These are phyloP conservation scores for Zelostemma sp. DNA, from an alignment of 1,140 invertebrate species.

Conservation along the genomic window DNA sequence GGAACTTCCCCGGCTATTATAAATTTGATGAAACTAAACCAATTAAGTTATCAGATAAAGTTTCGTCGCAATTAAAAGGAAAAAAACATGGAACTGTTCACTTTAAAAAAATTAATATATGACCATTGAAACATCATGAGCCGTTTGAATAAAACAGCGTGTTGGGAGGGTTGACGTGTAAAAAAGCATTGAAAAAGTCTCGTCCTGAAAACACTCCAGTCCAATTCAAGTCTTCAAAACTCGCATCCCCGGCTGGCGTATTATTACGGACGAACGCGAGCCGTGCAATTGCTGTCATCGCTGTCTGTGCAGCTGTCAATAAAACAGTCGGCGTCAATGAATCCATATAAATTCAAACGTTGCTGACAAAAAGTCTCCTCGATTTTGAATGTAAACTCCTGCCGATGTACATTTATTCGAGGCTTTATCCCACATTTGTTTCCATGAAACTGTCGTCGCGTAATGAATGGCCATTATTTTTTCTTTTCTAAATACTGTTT, in stretches of 20 bases:
- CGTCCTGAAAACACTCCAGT: too few species aligned
- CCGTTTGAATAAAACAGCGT: not conserved
- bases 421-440: too few species aligned
- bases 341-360: not conserved
- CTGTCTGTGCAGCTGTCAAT: too few species aligned
- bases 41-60: too few species aligned
- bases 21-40: too few species aligned
- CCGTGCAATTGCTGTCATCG: not conserved
- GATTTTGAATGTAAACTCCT: not conserved
- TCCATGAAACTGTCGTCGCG: too few species aligned
- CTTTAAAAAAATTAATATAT: not conserved
- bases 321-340: not conserved
- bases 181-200: not conserved
- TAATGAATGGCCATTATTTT: too few species aligned
- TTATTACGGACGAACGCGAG: not conserved
- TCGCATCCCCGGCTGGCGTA: not conserved
- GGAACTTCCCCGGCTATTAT: too few species aligned
- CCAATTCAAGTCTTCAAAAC: not conserved
- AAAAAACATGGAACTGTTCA: too few species aligned
- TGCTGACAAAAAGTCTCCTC: not conserved
- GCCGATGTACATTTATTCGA: too few species aligned
- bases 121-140: not conserved
- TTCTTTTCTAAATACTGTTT: too few species aligned
- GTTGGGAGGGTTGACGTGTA: not conserved
- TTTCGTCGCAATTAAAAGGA: too few species aligned